Evolutionary conservation across 2,797 vertebrate genomes (phyloP).

Genomic region (Lepilemur ruficaudatus): DNA sequence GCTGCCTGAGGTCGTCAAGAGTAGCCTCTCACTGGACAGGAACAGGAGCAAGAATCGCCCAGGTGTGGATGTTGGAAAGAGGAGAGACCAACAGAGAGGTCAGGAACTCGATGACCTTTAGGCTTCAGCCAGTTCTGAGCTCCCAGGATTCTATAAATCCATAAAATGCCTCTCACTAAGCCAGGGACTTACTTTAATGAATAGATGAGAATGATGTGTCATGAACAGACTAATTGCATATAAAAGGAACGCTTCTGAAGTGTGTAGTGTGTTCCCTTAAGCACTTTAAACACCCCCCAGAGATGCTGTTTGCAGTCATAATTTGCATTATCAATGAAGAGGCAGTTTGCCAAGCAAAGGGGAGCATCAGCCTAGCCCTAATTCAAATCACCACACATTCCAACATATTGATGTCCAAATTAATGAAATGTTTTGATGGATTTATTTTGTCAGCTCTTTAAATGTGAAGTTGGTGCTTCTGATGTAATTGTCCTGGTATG

Average conservation of each 20-base stretch:
- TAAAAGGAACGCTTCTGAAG: conserved; percentile 64
- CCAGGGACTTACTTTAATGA: conserved; percentile 75
- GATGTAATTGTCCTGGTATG: background rate
- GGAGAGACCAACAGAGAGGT: background rate
- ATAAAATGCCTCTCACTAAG: conserved; percentile 57
- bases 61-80: background rate
- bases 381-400: conserved; percentile 37
- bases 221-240: conserved; percentile 77
- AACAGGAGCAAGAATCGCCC: background rate
- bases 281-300: conserved; percentile 60
- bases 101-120: conserved; percentile 42
- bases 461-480: conserved; percentile 36
- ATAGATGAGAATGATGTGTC: conserved; percentile 72
- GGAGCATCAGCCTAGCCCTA: background rate
- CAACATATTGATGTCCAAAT: conserved; percentile 27
- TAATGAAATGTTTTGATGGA: conserved; percentile 13
- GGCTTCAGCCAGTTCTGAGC: background rate
- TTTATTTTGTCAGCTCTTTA: conserved; percentile 34
- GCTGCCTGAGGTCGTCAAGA: background rate
- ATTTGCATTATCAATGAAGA: conserved; percentile 73
- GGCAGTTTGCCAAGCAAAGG: conserved; percentile 28
- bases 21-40: background rate
- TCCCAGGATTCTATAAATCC: conserved; percentile 53
- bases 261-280: conserved; percentile 56
- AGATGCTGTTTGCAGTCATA: conserved; percentile 52